Conservation (phyloP, 1,140 invertebrate genomes). For the Amyelois transitella region DNA sequence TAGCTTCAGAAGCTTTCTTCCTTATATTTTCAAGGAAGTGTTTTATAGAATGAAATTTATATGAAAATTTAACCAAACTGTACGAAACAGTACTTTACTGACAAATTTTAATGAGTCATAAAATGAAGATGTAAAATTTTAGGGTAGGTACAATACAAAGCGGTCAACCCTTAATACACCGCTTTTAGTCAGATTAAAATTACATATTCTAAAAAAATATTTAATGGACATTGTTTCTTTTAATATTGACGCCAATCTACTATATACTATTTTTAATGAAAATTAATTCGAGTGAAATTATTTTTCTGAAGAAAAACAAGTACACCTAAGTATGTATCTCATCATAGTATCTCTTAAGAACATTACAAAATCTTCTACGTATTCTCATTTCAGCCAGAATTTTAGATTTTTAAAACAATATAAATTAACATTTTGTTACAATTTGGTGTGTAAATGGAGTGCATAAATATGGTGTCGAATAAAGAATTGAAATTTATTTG, state of each 20-base stretch:
- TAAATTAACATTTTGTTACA: slow-evolving; percentile 67
- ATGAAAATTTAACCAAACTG: neutral
- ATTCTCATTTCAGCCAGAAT: no score
- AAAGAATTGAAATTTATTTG: slow-evolving; percentile 52
- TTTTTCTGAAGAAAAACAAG: no score
- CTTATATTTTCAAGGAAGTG: neutral
- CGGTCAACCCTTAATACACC: neutral
- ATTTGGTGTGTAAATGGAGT: slow-evolving; percentile 66
- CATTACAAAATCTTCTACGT: no score
- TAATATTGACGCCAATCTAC: no score
- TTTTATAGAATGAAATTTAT: neutral
- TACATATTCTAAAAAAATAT: neutral
- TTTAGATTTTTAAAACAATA: no score
- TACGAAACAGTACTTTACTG: neutral
- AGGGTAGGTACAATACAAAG: neutral
- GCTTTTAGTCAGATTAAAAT: neutral
- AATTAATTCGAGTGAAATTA: no score
- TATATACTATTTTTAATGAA: no score
- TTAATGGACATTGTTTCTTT: no score
- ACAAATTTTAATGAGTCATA: slow-evolving; percentile 2
- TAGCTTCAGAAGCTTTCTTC: neutral
- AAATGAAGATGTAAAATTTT: neutral
- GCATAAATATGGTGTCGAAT: slow-evolving; percentile 68
- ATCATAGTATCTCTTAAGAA: no score
- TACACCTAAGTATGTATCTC: no score